phyloP scores from a whole-genome alignment of 2,888 invertebrate species.

The Sminthurinus aureus region DNA sequence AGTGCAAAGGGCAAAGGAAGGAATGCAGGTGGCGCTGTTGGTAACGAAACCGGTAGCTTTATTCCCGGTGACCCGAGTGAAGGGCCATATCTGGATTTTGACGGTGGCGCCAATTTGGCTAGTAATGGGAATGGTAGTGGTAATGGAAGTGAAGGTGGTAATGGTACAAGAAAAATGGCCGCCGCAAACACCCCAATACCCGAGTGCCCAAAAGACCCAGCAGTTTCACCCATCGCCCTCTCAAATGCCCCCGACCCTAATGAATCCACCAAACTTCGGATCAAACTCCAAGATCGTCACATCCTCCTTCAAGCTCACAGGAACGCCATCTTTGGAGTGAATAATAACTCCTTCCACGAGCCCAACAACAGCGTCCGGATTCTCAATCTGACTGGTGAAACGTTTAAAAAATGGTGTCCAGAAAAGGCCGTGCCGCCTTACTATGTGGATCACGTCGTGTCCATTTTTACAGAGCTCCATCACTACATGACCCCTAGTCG shows the following conservation, averaged over 20 bases:
- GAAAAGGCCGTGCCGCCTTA: constrained; percentile 2
- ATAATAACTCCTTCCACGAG: not conserved
- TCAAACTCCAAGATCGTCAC: constrained; percentile 21
- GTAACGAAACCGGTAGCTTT: too few relatives aligned
- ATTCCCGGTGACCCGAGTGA: not conserved
- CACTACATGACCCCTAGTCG: not conserved
- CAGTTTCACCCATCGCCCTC: not conserved
- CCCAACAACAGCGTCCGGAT: constrained; percentile 1
- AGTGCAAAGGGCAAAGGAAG: not conserved
- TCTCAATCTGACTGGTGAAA: not conserved
- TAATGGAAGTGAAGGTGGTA: not conserved
- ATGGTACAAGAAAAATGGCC: not conserved
- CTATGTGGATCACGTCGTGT: constrained; percentile 15
- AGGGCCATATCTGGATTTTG: not conserved
- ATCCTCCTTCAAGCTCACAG: constrained; percentile 23
- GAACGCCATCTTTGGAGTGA: constrained; percentile 18
- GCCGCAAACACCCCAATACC: not conserved
- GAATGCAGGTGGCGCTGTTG: not conserved
- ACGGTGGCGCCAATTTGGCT: not conserved
- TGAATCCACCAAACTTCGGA: not conserved
- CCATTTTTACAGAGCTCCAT: constrained; percentile 10
- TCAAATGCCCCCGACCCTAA: not conserved
- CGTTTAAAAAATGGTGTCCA: constrained; percentile 31
- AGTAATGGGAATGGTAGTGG: too few relatives aligned
- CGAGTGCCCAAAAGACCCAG: not conserved